Conservation (phyloP, 1,140 invertebrate species). For the Psix sp. region DNA sequence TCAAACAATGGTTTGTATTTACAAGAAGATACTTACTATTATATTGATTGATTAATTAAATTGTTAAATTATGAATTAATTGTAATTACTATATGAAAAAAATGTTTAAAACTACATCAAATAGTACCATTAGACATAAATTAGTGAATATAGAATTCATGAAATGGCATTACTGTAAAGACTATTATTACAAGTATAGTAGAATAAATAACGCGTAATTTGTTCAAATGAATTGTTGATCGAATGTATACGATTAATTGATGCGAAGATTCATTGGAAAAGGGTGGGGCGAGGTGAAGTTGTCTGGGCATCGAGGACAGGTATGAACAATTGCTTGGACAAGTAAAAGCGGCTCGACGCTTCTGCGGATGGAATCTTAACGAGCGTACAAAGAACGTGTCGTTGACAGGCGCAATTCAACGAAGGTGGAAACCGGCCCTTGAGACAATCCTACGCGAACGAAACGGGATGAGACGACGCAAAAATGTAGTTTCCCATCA, state of each 20-base stretch:
- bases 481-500: constrained; percentile 70
- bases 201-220: constrained; percentile 34
- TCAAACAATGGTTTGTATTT: too few relatives aligned
- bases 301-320: constrained; percentile 47
- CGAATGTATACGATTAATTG: constrained; percentile 35
- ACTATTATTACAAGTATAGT: constrained; percentile 11
- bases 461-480: constrained; percentile 47
- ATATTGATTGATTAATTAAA: too few relatives aligned
- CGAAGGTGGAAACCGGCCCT: constrained; percentile 58
- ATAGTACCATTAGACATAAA: too few relatives aligned
- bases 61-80: too few relatives aligned
- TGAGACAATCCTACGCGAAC: constrained; percentile 47
- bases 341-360: constrained; percentile 43
- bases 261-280: constrained; percentile 27
- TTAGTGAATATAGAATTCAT: too few relatives aligned
- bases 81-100: too few relatives aligned
- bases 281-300: constrained; percentile 38
- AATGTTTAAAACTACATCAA: too few relatives aligned
- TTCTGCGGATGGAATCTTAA: constrained; percentile 57
- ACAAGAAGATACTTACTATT: too few relatives aligned
- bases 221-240: constrained; percentile 40
- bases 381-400: constrained; percentile 55
- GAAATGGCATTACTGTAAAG: not conserved
- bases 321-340: constrained; percentile 56
- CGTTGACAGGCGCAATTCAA: constrained; percentile 57